These are phyloP conservation scores for Dipodomys merriami DNA, from an alignment of 2,113 vertebrate species.

Conservation along the genomic window DNA sequence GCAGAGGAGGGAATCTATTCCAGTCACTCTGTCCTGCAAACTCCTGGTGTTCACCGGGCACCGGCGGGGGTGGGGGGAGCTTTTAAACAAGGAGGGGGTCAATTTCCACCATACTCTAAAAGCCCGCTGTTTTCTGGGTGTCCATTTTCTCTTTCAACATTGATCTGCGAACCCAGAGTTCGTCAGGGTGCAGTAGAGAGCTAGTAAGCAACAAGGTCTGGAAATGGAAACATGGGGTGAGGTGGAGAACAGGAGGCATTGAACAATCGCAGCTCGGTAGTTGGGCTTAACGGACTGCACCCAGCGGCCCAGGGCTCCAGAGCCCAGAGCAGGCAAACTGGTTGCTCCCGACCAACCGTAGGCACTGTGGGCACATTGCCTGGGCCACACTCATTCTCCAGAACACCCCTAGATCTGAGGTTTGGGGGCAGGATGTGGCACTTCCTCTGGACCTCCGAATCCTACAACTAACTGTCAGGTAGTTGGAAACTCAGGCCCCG, in stretches of 20 bases:
- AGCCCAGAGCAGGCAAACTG: accelerated
- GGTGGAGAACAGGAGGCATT: neutral
- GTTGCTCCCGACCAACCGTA: neutral
- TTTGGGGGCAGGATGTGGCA: accelerated
- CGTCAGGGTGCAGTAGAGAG: neutral
- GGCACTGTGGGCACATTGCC: neutral
- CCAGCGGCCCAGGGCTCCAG: neutral
- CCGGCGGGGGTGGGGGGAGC: neutral
- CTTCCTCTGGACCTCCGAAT: neutral
- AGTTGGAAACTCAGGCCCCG: neutral
- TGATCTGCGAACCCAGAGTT: neutral
- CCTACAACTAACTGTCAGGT: neutral
- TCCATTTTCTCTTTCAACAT: neutral
- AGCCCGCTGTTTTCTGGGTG: neutral
- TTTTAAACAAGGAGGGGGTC: accelerated
- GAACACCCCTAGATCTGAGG: accelerated
- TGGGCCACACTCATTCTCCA: accelerated
- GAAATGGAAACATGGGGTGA: neutral
- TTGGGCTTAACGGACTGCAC: no score
- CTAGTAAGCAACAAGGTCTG: neutral
- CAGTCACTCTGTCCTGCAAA: no score
- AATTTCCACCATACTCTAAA: neutral
- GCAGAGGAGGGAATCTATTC: neutral
- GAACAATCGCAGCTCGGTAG: no score
- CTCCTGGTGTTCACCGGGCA: accelerated